These are phyloP conservation scores for Odocoileus virginianus DNA, from an alignment of 2,113 vertebrate genomes.

Conservation along the genomic window DNA sequence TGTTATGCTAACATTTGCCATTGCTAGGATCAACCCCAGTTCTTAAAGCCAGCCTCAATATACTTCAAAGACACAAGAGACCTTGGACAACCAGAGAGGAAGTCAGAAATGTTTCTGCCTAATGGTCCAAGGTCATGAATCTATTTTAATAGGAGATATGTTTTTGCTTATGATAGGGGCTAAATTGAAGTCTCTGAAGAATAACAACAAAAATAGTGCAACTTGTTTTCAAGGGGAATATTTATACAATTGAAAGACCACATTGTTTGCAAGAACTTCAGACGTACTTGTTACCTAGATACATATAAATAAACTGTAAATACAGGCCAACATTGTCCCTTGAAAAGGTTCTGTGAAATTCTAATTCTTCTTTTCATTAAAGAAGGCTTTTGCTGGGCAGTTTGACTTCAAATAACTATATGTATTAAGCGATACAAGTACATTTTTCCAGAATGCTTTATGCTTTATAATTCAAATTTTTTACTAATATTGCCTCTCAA, in stretches of 20 bases:
- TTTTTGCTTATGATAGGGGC: neutral
- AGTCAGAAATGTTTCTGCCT: neutral
- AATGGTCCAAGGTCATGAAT: neutral
- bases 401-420: neutral
- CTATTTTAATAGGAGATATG: neutral
- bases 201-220: neutral
- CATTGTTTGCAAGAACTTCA: neutral
- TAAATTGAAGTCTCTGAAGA: neutral
- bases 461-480: slow-evolving; percentile 37
- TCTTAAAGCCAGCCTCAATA: neutral
- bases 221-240: neutral
- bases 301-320: neutral
- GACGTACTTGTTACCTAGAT: neutral
- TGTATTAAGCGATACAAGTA: neutral
- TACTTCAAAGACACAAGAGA: neutral
- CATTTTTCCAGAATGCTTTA: neutral
- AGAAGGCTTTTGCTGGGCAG: neutral
- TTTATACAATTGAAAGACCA: neutral
- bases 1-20: neutral
- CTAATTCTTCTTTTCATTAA: slow-evolving; percentile 24
- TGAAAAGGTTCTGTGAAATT: neutral
- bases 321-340: neutral
- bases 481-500: slow-evolving; percentile 21
- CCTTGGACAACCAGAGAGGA: neutral
- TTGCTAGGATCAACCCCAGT: neutral